Percentiles rank a stretch among this genome's conserved stretches.
Conservation (phyloP, 2,888 invertebrate species). For the Troides oblongomaculatus region DNA sequence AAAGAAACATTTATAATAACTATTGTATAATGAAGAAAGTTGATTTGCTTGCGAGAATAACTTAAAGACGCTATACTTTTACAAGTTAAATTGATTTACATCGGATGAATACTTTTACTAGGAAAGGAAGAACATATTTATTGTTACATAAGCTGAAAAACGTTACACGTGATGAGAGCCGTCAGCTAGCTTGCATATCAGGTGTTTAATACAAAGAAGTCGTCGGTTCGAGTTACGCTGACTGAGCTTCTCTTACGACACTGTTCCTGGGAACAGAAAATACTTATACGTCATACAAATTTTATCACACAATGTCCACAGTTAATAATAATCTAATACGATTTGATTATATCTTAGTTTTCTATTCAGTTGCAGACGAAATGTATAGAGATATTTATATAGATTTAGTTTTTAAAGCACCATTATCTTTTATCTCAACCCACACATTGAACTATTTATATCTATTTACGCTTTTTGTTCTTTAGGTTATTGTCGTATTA, state of each 20-base stretch:
- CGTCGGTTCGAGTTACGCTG: conserved; percentile 22
- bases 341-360: neutral
- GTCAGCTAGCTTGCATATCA: conserved; percentile 13
- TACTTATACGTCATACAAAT: conserved; percentile 20
- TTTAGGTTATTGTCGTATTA: neutral
- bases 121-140: conserved; percentile 1
- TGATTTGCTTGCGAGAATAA: too few relatives aligned
- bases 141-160: conserved; percentile 9
- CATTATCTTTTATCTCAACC: neutral
- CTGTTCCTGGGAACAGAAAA: conserved; percentile 18
- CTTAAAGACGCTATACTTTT: neutral
- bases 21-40: too few relatives aligned
- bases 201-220: conserved; percentile 24
- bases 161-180: conserved; percentile 18
- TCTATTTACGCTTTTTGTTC: neutral
- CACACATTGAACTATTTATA: neutral
- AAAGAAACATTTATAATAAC: too few relatives aligned
- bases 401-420: neutral
- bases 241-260: conserved; percentile 20
- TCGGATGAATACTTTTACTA: neutral
- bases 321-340: conserved; percentile 1
- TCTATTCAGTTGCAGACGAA: neutral
- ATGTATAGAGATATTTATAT: neutral
- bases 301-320: conserved; percentile 3
- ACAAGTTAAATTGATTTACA: neutral